Evolutionary conservation across 2,797 vertebrate genomes (phyloP).

Genomic region (Tadarida brasiliensis): DNA sequence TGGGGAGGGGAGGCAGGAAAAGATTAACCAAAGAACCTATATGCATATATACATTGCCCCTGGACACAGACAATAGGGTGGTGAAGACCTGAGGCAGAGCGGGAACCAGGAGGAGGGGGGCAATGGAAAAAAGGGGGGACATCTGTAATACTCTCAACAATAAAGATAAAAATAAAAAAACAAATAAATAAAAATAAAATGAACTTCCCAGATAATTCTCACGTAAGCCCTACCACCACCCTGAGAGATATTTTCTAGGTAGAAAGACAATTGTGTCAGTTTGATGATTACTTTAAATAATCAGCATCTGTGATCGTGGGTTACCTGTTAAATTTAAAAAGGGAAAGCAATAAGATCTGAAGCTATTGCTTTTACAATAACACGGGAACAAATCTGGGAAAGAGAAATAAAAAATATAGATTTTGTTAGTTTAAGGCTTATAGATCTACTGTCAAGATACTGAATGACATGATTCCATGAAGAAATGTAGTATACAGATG

Average conservation of each 20-base stretch:
- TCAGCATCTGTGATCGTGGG: not conserved
- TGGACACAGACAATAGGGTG: too few species aligned
- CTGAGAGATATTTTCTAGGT: not conserved
- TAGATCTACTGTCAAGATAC: not conserved
- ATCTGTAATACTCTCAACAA: too few species aligned
- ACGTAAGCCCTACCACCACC: not conserved
- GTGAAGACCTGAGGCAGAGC: too few species aligned
- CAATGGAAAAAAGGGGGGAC: too few species aligned
- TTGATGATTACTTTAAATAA: not conserved
- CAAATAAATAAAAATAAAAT: not conserved
- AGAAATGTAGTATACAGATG: not conserved
- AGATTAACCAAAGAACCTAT: too few species aligned
- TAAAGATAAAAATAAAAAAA: too few species aligned
- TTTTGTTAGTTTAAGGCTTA: not conserved
- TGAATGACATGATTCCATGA: not conserved
- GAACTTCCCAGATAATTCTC: not conserved
- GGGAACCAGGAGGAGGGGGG: too few species aligned
- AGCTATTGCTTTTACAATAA: not conserved
- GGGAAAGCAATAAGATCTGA: not conserved
- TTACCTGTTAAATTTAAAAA: not conserved
- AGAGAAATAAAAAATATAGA: not conserved
- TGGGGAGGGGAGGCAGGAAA: too few species aligned
- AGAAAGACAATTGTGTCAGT: not conserved
- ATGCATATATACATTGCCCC: too few species aligned
- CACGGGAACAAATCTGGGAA: not conserved